phyloP scores from a whole-genome alignment of 2,113 vertebrate genomes.

The Xyliphius kryptos region DNA sequence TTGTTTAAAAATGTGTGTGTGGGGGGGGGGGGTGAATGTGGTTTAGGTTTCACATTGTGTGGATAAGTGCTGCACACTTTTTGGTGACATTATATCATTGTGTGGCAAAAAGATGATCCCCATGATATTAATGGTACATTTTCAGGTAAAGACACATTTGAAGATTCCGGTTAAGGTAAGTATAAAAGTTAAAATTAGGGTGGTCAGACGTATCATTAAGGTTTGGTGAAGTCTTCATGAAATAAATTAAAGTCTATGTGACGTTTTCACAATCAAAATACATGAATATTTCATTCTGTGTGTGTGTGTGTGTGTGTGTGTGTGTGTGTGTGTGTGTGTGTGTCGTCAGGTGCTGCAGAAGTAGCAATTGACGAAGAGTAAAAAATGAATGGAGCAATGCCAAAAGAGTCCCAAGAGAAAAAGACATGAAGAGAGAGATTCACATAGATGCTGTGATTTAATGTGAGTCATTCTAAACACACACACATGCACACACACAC shows the following conservation, averaged over 20 bases:
- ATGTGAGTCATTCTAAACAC: constrained; percentile 36
- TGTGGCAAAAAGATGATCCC: too few species aligned
- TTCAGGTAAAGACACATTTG: too few species aligned
- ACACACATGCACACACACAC: neutral
- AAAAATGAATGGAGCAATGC: constrained; percentile 67
- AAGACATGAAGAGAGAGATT: constrained; percentile 49
- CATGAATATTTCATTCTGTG: neutral
- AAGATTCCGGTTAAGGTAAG: too few species aligned
- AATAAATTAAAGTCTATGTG: too few species aligned
- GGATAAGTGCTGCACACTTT: too few species aligned
- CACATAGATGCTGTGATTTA: constrained; percentile 44
- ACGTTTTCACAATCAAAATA: too few species aligned
- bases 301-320: constrained; percentile 19
- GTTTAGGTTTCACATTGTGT: too few species aligned
- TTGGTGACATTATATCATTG: too few species aligned
- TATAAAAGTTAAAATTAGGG: too few species aligned
- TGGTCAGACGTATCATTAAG: too few species aligned
- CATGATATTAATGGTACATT: too few species aligned
- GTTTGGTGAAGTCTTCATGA: too few species aligned
- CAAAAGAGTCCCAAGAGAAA: constrained; percentile 65
- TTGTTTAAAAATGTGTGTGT: neutral
- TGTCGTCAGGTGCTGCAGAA: constrained; percentile 60
- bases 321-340: constrained; percentile 7
- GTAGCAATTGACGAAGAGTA: constrained; percentile 56
- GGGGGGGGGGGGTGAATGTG: neutral